These are phyloP conservation scores for Chromis chromis DNA, from an alignment of 2,797 vertebrate species.

Conservation along the genomic window DNA sequence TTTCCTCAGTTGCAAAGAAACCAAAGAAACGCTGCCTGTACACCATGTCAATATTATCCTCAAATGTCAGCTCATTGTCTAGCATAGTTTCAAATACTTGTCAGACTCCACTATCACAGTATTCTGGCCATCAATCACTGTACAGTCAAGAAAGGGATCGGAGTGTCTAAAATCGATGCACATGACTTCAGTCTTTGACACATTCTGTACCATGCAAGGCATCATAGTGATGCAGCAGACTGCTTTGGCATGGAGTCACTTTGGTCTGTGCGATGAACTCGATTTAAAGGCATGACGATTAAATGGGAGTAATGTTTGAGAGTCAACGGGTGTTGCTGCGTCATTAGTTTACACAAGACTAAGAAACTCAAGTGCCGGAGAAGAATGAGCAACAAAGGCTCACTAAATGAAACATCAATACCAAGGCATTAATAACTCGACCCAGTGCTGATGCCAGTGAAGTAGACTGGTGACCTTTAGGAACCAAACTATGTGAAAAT, in stretches of 20 bases:
- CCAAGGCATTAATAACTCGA: constrained; percentile 3
- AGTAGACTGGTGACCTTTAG: background rate
- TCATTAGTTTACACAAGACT: constrained; percentile 27
- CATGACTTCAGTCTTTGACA: too few relatives aligned
- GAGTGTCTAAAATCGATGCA: too few relatives aligned
- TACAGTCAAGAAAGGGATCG: too few relatives aligned
- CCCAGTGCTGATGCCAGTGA: background rate
- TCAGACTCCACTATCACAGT: too few relatives aligned
- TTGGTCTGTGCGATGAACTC: constrained; percentile 4
- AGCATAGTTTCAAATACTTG: too few relatives aligned
- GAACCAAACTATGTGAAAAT: too few relatives aligned
- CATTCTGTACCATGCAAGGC: too few relatives aligned
- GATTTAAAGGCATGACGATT: constrained; percentile 32
- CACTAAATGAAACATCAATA: constrained; percentile 6
- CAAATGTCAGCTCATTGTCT: too few relatives aligned
- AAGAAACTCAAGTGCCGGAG: background rate
- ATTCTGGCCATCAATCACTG: too few relatives aligned
- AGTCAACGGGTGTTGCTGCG: constrained; percentile 14
- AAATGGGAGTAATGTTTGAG: constrained; percentile 16
- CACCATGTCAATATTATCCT: too few relatives aligned
- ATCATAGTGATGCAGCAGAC: background rate
- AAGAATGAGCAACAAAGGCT: constrained; percentile 6
- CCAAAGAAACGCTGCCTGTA: too few relatives aligned
- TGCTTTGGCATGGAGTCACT: background rate
- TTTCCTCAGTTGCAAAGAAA: too few relatives aligned